These are phyloP conservation scores for Chrysolina americana DNA, from an alignment of 2,888 invertebrate species.

Conservation along the genomic window DNA sequence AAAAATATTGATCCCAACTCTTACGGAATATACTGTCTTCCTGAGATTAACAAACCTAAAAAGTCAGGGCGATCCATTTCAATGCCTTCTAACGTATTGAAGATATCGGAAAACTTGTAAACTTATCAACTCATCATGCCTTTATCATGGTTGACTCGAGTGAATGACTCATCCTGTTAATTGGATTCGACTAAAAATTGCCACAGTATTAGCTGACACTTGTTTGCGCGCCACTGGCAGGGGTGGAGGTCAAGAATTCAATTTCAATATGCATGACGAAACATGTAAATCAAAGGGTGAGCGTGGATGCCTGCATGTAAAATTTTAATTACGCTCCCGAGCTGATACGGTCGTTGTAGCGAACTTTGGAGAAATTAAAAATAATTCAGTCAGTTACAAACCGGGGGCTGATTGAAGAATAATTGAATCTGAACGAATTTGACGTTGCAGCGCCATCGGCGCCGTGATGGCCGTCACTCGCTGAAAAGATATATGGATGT, in stretches of 20 bases:
- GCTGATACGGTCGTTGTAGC: conserved; percentile 10
- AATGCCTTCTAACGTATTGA: no score
- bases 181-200: no score
- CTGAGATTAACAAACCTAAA: no score
- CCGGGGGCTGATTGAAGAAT: conserved; percentile 9
- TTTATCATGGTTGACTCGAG: no score
- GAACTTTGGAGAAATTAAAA: conserved; percentile 25
- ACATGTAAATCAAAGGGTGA: conserved; percentile 26
- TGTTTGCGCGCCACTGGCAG: not conserved
- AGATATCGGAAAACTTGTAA: no score
- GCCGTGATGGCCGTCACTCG: not conserved
- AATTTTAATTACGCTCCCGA: conserved; percentile 22
- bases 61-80: no score
- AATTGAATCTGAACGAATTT: conserved; percentile 17
- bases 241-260: conserved; percentile 22
- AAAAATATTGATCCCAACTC: no score
- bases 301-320: conserved; percentile 26
- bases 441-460: not conserved
- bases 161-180: no score
- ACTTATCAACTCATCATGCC: no score
- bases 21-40: no score
- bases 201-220: not conserved
- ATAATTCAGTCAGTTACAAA: conserved; percentile 2
- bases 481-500: no score
- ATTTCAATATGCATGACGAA: conserved; percentile 19